Percentiles rank a stretch among this genome's conserved stretches.
phyloP scores from a whole-genome alignment of 2,888 invertebrate genomes.

The Muschampia plurimacula region DNA sequence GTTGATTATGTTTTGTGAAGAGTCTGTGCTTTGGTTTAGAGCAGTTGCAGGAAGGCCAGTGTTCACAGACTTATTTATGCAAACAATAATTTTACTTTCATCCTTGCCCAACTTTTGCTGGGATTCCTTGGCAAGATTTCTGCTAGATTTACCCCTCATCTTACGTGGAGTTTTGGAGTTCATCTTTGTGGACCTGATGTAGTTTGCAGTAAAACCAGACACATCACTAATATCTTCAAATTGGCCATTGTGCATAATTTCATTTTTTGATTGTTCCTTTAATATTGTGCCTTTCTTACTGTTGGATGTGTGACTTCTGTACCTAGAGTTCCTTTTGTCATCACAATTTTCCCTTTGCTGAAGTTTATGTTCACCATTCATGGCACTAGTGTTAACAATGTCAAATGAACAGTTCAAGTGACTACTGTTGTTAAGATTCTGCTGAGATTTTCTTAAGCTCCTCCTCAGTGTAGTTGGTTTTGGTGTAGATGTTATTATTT shows the following conservation, averaged over 20 bases:
- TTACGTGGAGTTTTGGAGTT: constrained; percentile 67
- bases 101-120: constrained; percentile 51
- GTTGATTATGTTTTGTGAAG: constrained; percentile 72
- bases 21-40: constrained; percentile 70
- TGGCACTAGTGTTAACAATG: constrained; percentile 53
- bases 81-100: constrained; percentile 59
- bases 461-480: constrained; percentile 63
- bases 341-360: constrained; percentile 21
- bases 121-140: constrained; percentile 64
- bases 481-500: constrained; percentile 72
- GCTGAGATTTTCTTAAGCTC: constrained; percentile 66
- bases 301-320: constrained; percentile 25
- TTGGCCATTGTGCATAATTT: constrained; percentile 60
- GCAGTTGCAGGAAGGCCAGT: constrained; percentile 52
- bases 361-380: constrained; percentile 52
- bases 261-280: constrained; percentile 50
- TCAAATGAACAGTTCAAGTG: constrained; percentile 67
- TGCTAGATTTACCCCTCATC: constrained; percentile 61
- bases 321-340: constrained; percentile 16
- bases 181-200: constrained; percentile 78
- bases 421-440: constrained; percentile 56
- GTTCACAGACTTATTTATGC: constrained; percentile 68
- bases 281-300: constrained; percentile 22
- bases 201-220: constrained; percentile 80
- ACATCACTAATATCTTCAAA: constrained; percentile 80